Evolutionary conservation across 2,113 vertebrate species (phyloP), one percentile per base, ranked within the genome.

Genomic region (Pristiophorus japonicus): DNA sequence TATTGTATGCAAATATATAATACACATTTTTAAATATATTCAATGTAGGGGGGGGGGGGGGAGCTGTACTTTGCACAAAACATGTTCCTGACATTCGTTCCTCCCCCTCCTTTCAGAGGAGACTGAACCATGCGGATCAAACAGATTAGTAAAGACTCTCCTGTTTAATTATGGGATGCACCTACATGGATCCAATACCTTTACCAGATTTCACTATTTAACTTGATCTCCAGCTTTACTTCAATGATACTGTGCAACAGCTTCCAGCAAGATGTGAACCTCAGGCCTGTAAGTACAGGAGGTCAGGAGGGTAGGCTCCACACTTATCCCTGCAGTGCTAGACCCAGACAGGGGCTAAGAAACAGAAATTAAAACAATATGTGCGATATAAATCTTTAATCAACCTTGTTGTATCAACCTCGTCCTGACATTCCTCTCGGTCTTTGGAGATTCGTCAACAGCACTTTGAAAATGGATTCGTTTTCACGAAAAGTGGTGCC

Each of bases 321-420:
- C 51, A 94, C 87, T 95, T 95, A 96, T 95, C 70, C 62, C 91
- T 94, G 42, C 20, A 96, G 95, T 96, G 27, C 62, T 95, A 95
- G 95, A 94, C 93, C 30, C 96, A 97, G 96, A 96, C 96, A 97
- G 96, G 96, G 96, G 95, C 62, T 96, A 96, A 96, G 30, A 67
- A 96, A 96, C 96, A 95, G 96, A 96, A 92, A 96, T 96, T 96
- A 96, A 96, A 96, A 96, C 97, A 97, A 96, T 95, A 96, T 96
- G 96, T 94, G 96, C 96, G 96, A 97, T 96, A 97, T 75, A 87
- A 97, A 97, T 96, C 97, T 97, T 96, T 96, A 96, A 96, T 96
- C 96, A 91, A 96, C 92, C 85, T 96, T 0, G 0, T 95, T 75
- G 94, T 96, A 95, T 96, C 97, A 96, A 93, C 66, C 96, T 59